Conservation (phyloP, 2,888 invertebrate genomes). For the Bombyx huttoni region DNA sequence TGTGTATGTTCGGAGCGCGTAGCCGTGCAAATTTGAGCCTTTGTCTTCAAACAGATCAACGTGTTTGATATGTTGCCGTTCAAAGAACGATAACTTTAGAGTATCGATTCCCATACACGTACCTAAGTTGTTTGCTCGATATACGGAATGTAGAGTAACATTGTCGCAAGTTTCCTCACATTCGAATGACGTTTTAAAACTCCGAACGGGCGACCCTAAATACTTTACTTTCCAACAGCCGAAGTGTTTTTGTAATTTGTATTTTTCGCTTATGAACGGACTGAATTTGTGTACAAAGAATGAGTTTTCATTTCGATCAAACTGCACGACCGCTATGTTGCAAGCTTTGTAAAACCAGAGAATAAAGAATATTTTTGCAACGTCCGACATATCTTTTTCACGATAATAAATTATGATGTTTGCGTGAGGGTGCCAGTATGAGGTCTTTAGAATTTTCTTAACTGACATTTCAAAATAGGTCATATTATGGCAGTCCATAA, state of each 20-base stretch:
- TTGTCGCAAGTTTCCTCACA: slow-evolving; percentile 41
- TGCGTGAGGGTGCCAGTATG: slow-evolving; percentile 45
- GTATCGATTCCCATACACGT: slow-evolving; percentile 43
- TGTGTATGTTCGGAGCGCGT: slow-evolving; percentile 25
- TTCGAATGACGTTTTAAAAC: slow-evolving; percentile 26
- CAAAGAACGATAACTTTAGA: slow-evolving; percentile 16
- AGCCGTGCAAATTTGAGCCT: slow-evolving; percentile 40
- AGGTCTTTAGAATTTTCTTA: slow-evolving; percentile 19
- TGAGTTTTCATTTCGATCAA: slow-evolving; percentile 19
- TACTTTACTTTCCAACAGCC: slow-evolving; percentile 42
- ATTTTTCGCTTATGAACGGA: slow-evolving; percentile 32
- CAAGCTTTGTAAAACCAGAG: slow-evolving; percentile 42
- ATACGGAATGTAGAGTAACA: slow-evolving; percentile 28
- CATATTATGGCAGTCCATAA: slow-evolving; percentile 29
- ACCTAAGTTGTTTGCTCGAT: slow-evolving; percentile 33
- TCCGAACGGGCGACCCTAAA: slow-evolving; percentile 28
- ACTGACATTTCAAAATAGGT: slow-evolving; percentile 35
- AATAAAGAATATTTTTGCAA: slow-evolving; percentile 38
- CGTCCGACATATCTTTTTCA: slow-evolving; percentile 11
- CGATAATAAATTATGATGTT: slow-evolving; percentile 38
- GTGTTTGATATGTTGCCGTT: slow-evolving; percentile 9
- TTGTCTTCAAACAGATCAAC: slow-evolving; percentile 36
- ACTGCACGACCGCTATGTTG: slow-evolving; percentile 35
- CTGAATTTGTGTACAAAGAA: slow-evolving; percentile 27
- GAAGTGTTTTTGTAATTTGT: slow-evolving; percentile 20